phyloP scores from a whole-genome alignment of 2,113 vertebrate species.

The Poeciliopsis turrubarensis region DNA sequence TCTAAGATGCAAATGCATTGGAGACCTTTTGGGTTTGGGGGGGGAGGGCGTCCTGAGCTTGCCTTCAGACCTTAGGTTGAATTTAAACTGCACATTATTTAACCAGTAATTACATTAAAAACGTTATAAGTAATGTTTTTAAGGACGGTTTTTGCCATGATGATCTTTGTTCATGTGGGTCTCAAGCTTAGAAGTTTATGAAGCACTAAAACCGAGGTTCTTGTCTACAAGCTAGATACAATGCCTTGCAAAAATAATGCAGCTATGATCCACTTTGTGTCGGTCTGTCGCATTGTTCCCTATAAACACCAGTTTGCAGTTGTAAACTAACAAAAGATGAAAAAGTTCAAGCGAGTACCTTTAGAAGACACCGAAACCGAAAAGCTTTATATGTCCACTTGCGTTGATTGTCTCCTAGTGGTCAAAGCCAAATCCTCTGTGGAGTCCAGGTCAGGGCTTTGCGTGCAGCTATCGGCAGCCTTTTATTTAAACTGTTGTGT shows the following conservation, averaged over 20 bases:
- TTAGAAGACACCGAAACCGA: slow-evolving; percentile 13
- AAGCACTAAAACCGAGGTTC: no score
- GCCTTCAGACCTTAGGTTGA: no score
- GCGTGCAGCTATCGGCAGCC: slow-evolving; percentile 22
- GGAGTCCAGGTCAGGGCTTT: slow-evolving; percentile 42
- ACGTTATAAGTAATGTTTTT: neutral
- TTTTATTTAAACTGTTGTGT: slow-evolving; percentile 16
- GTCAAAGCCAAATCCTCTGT: slow-evolving; percentile 48
- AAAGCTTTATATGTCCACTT: slow-evolving; percentile 6
- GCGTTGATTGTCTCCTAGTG: slow-evolving; percentile 50
- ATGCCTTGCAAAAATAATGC: no score
- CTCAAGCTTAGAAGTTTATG: neutral
- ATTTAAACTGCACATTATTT: neutral
- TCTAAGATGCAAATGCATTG: neutral
- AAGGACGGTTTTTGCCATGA: neutral
- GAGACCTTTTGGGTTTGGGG: no score
- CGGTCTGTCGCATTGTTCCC: neutral
- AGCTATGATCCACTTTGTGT: neutral
- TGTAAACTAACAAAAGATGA: neutral
- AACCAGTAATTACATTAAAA: neutral
- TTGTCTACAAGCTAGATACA: no score
- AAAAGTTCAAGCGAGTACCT: neutral
- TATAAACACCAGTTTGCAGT: neutral
- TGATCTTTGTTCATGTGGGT: neutral
- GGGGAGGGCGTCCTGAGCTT: no score